A percentile compares a stretch with the other conserved stretches of the same genome.
Conservation (phyloP, 2,113 vertebrate genomes). For the Nannospalax galili region DNA sequence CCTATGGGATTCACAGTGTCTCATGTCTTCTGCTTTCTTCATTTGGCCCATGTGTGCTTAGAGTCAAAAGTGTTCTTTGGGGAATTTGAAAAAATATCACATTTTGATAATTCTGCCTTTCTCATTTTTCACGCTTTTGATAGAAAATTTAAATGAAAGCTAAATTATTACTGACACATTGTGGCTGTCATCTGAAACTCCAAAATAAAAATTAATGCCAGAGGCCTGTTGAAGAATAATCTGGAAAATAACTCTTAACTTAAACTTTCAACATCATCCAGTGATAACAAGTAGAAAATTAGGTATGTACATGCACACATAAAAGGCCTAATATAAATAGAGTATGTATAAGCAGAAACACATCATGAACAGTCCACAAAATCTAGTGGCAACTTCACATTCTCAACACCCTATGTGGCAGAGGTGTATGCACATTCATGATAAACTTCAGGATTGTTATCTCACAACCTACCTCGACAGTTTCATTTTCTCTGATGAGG, state of each 20-base stretch:
- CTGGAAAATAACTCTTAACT: not conserved
- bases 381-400: constrained; percentile 29
- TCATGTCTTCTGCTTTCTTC: not conserved
- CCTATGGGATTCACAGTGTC: not conserved
- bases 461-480: not conserved
- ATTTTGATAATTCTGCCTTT: constrained; percentile 3
- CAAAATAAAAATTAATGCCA: not conserved
- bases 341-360: not conserved
- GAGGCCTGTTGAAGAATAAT: not conserved
- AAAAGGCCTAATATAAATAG: not conserved
- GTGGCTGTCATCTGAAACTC: not conserved
- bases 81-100: not conserved
- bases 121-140: constrained; percentile 43
- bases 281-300: not conserved
- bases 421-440: not conserved
- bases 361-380: not conserved
- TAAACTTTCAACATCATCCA: not conserved
- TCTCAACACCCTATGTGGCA: not conserved
- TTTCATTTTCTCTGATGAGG: not conserved
- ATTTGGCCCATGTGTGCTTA: not conserved
- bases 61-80: not conserved
- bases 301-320: not conserved
- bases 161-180: not conserved
- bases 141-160: constrained; percentile 38
- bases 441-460: constrained; percentile 49